Base-by-base conservation (phyloP, 2,113 vertebrate genomes). In the Oophaga pumilio region DNA sequence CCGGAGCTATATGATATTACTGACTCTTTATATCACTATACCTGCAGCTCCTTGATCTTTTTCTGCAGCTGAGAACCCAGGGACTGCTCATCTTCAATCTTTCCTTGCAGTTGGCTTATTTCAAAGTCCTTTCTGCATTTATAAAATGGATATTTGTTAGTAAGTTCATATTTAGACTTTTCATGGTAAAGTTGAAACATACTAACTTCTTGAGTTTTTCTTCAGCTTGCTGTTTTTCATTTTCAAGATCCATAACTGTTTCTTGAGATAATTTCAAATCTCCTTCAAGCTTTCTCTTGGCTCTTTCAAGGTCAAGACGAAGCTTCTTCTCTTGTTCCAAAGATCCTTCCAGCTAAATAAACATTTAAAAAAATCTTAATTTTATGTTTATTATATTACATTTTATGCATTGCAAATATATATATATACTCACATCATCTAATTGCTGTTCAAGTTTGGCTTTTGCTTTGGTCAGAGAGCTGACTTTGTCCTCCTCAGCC, bases 241-340 rank as follows among this genome's bases (percentile, higher is more conserved):
- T 96, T 91, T 96, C 96, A 89, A 96, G 91, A 89, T 97, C 95
- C 95, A 96, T 95, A 89, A 94, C 89, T 62, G 94, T 93, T 88
- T 97, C 96, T 89, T 95, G 94, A 2, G 93, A 64, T 64, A 95
- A 64, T 15, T 95, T 95, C 68, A 95, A 88, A 74, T 95, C 94
- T 17, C 94, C 94, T 80, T 95, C 94, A 33, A 95, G 92, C 89
- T 95, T 95, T 64, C 94, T 94, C 90, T 95, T 95, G 26, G 92
- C 91, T 81, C 94, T 93, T 87, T 95, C 94, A 79, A 95, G 90
- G 88, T 97, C 96, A 89, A 95, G 94, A 14, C 93, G 94, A 9
- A 94, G 84, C 91, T 96, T 96, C 93, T 95, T 97, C 91, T 96
- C 96, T 92, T 96, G 96, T 78, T 97, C 96, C 91, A 96, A 90